Percentiles rank a stretch among this genome's conserved stretches.
Conservation (phyloP, 2,797 vertebrate genomes). For the Anas flavirostris region DNA sequence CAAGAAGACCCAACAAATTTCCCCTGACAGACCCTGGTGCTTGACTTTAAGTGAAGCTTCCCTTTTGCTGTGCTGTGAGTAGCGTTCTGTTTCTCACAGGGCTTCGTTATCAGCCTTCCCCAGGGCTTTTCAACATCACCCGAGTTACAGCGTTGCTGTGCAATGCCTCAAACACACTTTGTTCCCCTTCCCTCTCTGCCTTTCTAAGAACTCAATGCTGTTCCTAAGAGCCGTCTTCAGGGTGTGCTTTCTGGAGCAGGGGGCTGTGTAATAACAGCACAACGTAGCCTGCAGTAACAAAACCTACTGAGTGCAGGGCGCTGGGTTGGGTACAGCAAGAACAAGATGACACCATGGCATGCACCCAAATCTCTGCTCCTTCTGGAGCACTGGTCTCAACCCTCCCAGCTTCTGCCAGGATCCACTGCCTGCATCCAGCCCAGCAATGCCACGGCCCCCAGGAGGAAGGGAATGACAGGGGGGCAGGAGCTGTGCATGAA, state of each 20-base stretch:
- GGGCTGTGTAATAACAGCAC: neutral
- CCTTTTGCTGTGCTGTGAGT: neutral
- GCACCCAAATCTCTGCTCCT: neutral
- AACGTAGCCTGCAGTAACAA: neutral
- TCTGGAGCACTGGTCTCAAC: neutral
- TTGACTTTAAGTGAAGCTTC: neutral
- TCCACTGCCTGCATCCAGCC: neutral
- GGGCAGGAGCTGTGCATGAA: neutral
- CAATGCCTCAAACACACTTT: neutral
- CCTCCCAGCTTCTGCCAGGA: neutral
- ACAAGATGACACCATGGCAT: fast-evolving
- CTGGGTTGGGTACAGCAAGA: neutral
- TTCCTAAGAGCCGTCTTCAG: neutral
- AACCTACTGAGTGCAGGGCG: neutral
- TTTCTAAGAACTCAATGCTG: neutral
- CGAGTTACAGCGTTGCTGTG: fast-evolving
- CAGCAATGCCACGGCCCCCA: neutral
- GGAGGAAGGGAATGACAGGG: neutral
- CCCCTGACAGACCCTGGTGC: neutral
- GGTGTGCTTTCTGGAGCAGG: no score
- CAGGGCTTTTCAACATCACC: neutral
- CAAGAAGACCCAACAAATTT: neutral
- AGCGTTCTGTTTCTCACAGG: neutral
- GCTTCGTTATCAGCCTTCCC: neutral
- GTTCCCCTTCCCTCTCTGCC: neutral